These are phyloP conservation scores for Danaus chrysippus DNA, from an alignment of 2,888 invertebrate species.

Conservation along the genomic window DNA sequence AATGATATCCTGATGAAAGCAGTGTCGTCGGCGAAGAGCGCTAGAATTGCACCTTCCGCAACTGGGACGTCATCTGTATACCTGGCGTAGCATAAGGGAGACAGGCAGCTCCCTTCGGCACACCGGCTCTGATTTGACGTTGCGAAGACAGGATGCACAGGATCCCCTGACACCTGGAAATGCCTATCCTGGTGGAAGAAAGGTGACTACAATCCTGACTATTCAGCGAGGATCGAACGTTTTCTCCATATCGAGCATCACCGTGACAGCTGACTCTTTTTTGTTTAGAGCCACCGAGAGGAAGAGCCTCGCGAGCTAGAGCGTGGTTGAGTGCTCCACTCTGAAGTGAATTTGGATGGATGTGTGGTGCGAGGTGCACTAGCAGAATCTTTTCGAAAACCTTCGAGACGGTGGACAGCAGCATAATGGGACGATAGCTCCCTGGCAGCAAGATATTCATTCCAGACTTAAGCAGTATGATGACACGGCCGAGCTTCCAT, in stretches of 20 bases:
- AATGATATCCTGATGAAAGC: conserved; percentile 9
- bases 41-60: too few species aligned
- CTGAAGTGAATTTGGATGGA: conserved; percentile 17
- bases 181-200: conserved; percentile 26
- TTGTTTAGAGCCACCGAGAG: conserved; percentile 19
- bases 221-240: conserved; percentile 29
- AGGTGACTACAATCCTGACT: conserved; percentile 25
- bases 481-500: too few species aligned
- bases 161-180: conserved; percentile 32
- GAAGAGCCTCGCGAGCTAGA: conserved; percentile 28
- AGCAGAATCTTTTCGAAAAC: too few species aligned
- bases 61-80: conserved; percentile 29
- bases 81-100: conserved; percentile 22
- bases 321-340: conserved; percentile 30
- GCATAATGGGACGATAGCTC: too few species aligned
- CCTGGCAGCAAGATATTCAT: too few species aligned
- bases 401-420: too few species aligned
- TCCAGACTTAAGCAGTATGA: too few species aligned
- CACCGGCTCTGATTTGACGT: conserved; percentile 25
- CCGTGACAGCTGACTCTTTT: too few species aligned
- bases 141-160: neutral
- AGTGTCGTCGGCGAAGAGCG: conserved; percentile 22
- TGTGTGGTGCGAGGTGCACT: too few species aligned
- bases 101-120: conserved; percentile 27
- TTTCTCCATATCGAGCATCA: too few species aligned